Conservation (phyloP, 30 jellyfish, hydroid and myxozoan species). For the Clytia hemisphaerica region DNA sequence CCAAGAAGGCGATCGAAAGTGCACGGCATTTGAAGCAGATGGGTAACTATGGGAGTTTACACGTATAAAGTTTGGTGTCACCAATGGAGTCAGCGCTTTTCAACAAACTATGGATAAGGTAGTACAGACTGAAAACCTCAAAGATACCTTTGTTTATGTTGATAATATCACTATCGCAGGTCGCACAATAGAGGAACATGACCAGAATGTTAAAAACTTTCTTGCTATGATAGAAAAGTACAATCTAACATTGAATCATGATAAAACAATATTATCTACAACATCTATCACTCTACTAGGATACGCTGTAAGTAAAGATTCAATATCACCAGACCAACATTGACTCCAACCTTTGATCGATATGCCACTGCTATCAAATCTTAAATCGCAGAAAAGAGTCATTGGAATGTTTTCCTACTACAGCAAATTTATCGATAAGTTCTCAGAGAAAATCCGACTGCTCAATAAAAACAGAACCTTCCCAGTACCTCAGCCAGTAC, state of each 20-base stretch:
- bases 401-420: no score
- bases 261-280: constrained; percentile 31
- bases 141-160: no score
- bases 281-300: constrained; percentile 24
- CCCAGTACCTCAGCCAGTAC: constrained; percentile 19
- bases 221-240: constrained; percentile 19
- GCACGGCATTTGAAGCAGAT: constrained; percentile 34
- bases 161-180: constrained; percentile 42
- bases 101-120: no score
- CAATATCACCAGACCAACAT: constrained; percentile 39
- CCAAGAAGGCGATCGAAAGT: constrained; percentile 14
- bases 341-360: constrained; percentile 33
- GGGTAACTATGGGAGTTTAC: constrained; percentile 14
- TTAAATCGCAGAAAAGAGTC: constrained; percentile 2
- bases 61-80: constrained; percentile 39
- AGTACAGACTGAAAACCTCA: no score
- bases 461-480: constrained; percentile 12
- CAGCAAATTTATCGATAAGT: not conserved
- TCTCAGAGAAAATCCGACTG: constrained; percentile 9
- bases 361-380: constrained; percentile 27
- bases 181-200: constrained; percentile 18
- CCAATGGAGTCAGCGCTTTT: no score
- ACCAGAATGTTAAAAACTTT: no score
- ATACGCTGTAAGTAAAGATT: constrained; percentile 18
- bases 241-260: constrained; percentile 26